A percentile compares a stretch with the other conserved stretches of the same genome.
Conservation (phyloP, 2,113 vertebrate species). For the Aleadryas rufinucha region DNA sequence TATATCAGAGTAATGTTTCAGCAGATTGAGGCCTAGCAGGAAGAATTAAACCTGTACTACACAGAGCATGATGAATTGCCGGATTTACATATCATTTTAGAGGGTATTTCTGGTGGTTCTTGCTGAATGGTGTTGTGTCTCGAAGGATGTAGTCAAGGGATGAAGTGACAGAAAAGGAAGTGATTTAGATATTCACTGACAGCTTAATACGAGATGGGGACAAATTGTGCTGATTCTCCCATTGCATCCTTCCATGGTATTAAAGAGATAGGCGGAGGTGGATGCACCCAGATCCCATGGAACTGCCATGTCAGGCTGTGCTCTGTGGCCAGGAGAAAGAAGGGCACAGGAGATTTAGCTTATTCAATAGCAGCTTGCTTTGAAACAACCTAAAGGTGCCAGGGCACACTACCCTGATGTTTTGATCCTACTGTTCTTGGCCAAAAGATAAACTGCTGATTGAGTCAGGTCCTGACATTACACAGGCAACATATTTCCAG, state of each 20-base stretch:
- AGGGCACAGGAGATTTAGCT: slow-evolving; percentile 15
- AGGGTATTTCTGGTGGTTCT: slow-evolving; percentile 68
- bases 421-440: slow-evolving; percentile 37
- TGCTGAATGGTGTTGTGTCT: slow-evolving; percentile 84
- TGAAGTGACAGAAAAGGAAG: slow-evolving; percentile 87
- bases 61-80: slow-evolving; percentile 84
- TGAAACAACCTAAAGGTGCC: background rate
- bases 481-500: slow-evolving; percentile 51
- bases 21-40: slow-evolving; percentile 83
- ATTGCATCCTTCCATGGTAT: background rate
- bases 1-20: slow-evolving; percentile 86
- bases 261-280: background rate
- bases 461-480: slow-evolving; percentile 47
- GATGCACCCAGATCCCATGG: background rate
- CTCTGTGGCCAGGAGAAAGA: background rate
- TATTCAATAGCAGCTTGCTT: background rate
- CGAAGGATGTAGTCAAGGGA: slow-evolving; percentile 81
- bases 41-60: slow-evolving; percentile 87
- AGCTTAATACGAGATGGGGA: slow-evolving; percentile 90
- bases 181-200: slow-evolving; percentile 96
- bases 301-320: background rate
- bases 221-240: slow-evolving; percentile 69
- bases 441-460: slow-evolving; percentile 31
- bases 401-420: background rate
- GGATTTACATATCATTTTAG: slow-evolving; percentile 96